phyloP scores from a whole-genome alignment of 2,888 invertebrate genomes.

The Hydropsyche betteni region DNA sequence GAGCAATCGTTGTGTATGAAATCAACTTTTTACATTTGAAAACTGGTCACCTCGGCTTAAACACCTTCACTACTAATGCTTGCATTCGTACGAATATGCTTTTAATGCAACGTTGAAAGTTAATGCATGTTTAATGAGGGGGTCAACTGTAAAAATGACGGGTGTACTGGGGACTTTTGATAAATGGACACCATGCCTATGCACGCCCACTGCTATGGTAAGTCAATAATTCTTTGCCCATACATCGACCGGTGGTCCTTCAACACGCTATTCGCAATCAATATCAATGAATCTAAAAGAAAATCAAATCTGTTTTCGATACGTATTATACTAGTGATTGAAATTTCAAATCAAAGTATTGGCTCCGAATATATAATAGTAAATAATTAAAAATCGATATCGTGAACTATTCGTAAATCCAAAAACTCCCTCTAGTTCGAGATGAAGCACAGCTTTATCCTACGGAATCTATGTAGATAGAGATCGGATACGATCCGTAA shows the following conservation, averaged over 20 bases:
- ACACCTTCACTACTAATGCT: constrained; percentile 22
- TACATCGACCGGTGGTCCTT: too few relatives aligned
- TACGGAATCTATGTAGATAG: background rate
- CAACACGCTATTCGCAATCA: too few relatives aligned
- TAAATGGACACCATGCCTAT: constrained; percentile 39
- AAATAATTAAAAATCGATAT: too few relatives aligned
- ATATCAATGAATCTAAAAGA: too few relatives aligned
- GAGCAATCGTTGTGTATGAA: background rate
- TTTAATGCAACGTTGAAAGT: constrained; percentile 45
- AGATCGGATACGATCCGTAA: constrained; percentile 32
- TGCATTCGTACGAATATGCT: constrained; percentile 22
- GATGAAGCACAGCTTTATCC: too few relatives aligned
- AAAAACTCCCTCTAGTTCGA: too few relatives aligned
- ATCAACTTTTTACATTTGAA: background rate
- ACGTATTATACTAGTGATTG: too few relatives aligned
- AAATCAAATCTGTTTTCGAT: too few relatives aligned
- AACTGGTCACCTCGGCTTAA: background rate
- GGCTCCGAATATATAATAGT: too few relatives aligned
- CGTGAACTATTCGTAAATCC: too few relatives aligned
- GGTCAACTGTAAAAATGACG: constrained; percentile 40
- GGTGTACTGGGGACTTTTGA: constrained; percentile 36
- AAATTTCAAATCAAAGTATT: too few relatives aligned
- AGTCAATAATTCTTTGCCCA: too few relatives aligned
- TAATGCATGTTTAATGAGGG: constrained; percentile 44
- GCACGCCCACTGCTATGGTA: background rate